Conservation (phyloP, 2,888 invertebrate species). For the Asteroscopus sphinx region DNA sequence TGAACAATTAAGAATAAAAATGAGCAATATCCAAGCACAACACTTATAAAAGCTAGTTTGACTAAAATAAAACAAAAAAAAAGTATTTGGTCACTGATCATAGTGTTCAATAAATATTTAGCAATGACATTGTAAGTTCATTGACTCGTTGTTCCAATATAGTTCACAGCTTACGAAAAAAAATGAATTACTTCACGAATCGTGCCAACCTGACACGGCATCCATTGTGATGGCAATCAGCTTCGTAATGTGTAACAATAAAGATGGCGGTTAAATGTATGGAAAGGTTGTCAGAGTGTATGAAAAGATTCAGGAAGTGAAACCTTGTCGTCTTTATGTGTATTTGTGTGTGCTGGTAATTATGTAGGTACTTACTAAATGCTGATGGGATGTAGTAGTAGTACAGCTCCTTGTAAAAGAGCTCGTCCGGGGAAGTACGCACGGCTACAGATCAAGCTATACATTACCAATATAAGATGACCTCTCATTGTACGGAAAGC, state of each 20-base stretch:
- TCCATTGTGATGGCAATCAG: conserved; percentile 32
- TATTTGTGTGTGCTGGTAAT: not conserved
- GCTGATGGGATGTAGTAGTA: too few relatives aligned
- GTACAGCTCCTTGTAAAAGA: too few relatives aligned
- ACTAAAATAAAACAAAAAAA: too few relatives aligned
- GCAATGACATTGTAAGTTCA: conserved; percentile 44
- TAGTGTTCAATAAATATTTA: conserved; percentile 13
- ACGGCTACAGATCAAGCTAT: too few relatives aligned
- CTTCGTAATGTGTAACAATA: conserved; percentile 24
- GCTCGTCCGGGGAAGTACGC: too few relatives aligned
- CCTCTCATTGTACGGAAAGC: too few relatives aligned
- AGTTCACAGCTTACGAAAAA: conserved; percentile 25
- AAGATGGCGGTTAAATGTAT: conserved; percentile 13
- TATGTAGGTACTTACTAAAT: too few relatives aligned
- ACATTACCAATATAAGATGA: too few relatives aligned
- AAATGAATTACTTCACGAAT: conserved; percentile 8
- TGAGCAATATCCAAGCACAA: not conserved
- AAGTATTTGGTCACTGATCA: not conserved
- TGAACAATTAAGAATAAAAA: too few relatives aligned
- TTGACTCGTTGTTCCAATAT: conserved; percentile 35
- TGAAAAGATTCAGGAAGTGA: conserved; percentile 35
- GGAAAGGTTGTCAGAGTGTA: conserved; percentile 1
- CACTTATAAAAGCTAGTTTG: not conserved
- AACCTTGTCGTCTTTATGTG: conserved; percentile 12
- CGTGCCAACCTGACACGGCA: conserved; percentile 32